Evolutionary conservation across 2,888 invertebrate species (phyloP), one percentile per base, ranked within the genome.

Genomic region (Watsonalla binaria): DNA sequence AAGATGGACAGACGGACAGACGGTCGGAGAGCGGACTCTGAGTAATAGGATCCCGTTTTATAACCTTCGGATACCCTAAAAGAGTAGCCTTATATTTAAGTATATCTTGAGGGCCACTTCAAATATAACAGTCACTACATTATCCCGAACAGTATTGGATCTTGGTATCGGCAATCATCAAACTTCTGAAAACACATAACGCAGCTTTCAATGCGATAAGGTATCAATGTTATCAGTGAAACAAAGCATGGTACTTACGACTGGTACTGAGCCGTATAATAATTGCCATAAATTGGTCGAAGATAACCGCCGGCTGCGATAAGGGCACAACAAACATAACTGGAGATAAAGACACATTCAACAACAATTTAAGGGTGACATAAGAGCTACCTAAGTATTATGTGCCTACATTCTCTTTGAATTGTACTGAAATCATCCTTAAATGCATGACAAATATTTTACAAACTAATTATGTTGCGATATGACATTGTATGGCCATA

Each of bases 231-330:
- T 42, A 42, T 42, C 42, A 11, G 42, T 11, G 42, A 42, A 42
- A 62, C 58, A 60, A 62, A 56, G 57, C 53, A 56, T 55, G 59
- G 64, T 63, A 62, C 63, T 66, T 50, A 42, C 11, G 5, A 11
- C 42, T n/a, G 47, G 24, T 24, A 63, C 63, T 61, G 57, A 37
- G 37, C 11, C 42, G 42, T 42, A 42, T 42, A 42, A 42, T 42
- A 42, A 42, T 42, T 42, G 42, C 42, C 42, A 42, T 42, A 42
- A 42, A 42, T 42, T 42, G 42, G 42, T 42, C 1, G 42, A 37
- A 42, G 46, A 14, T 46, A 35, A 46, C n/a, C 35, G 13, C 34
- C 8, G 14, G 11, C 9, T 6, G 11, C 42, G 42, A 42, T 42
- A 42, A 42, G 42, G 37, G 42, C 8, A 5, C 42, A 42, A 42